Evolutionary conservation across 1,140 invertebrate species (phyloP).

Genomic region (Trichonephila inaurata): DNA sequence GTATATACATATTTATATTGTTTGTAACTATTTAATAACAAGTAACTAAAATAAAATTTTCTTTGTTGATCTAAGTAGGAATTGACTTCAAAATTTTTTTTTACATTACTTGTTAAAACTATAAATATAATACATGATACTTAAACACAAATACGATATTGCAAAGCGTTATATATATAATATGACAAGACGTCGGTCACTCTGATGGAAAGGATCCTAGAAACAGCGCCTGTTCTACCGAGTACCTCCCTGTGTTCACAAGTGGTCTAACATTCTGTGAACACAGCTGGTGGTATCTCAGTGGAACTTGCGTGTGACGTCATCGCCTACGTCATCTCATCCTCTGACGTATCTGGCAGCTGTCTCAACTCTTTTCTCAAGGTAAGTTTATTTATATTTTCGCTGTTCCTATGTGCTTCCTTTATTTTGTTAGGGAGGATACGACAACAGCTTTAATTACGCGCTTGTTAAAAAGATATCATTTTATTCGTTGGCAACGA

Average conservation of each 20-base stretch:
- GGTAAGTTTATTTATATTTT: conserved; percentile 42
- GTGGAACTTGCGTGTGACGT: conserved; percentile 73
- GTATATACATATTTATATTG: too few species aligned
- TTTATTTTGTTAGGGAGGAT: background rate
- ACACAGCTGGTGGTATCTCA: conserved; percentile 78
- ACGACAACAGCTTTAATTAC: background rate
- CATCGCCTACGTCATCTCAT: conserved; percentile 41
- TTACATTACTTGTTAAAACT: too few species aligned
- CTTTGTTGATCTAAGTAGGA: too few species aligned
- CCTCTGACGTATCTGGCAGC: conserved; percentile 54
- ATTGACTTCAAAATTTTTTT: too few species aligned
- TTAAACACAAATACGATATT: too few species aligned
- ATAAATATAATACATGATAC: too few species aligned
- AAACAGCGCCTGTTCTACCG: conserved; percentile 59
- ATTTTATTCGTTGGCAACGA: background rate
- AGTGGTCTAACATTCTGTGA: conserved; percentile 70
- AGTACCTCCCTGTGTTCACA: conserved; percentile 77
- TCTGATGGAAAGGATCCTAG: conserved; percentile 2
- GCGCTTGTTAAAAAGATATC: background rate
- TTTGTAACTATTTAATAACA: too few species aligned
- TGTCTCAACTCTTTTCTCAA: conserved; percentile 65
- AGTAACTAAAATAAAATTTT: too few species aligned
- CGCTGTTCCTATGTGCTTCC: background rate
- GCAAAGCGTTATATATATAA: too few species aligned
- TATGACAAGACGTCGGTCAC: too few species aligned